These are phyloP conservation scores for Phrixothrix hirtus DNA, from an alignment of 2,888 invertebrate genomes.

Conservation along the genomic window DNA sequence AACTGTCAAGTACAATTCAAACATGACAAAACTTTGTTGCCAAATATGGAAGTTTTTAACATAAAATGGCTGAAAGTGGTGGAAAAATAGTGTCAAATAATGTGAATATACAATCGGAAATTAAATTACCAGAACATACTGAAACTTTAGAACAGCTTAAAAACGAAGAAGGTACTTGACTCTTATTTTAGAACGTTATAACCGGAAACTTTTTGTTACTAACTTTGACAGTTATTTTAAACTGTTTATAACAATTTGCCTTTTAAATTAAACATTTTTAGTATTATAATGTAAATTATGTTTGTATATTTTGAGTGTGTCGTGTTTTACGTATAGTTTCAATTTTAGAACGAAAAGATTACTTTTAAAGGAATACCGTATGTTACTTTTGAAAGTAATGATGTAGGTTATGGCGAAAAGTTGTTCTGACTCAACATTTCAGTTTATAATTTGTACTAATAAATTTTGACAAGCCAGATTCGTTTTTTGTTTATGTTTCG, in stretches of 20 bases:
- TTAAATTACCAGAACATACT: no score
- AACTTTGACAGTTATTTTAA: conserved; percentile 11
- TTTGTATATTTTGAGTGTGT: no score
- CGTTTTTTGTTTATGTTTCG: conserved; percentile 4
- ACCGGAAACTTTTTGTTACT: no score
- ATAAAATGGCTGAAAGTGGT: no score
- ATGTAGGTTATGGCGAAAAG: conserved; percentile 27
- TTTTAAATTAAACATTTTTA: background rate
- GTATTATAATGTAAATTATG: background rate
- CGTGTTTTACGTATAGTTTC: background rate
- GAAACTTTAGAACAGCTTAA: no score
- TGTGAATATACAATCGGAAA: no score
- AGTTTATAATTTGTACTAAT: conserved; percentile 1
- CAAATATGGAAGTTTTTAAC: no score
- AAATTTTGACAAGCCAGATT: background rate
- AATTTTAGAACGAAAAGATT: background rate
- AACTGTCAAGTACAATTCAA: no score
- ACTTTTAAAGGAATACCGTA: conserved; percentile 7
- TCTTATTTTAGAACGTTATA: no score
- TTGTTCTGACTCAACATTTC: conserved; percentile 14
- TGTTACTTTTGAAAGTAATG: conserved; percentile 16
- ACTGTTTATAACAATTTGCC: conserved; percentile 4
- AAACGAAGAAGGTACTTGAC: no score
- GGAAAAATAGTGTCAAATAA: no score
- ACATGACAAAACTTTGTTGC: no score